Percentiles rank a stretch among this genome's conserved stretches.
Evolutionary conservation across 2,797 vertebrate species (phyloP).

Genomic region (Lindbergichthys nudifrons): DNA sequence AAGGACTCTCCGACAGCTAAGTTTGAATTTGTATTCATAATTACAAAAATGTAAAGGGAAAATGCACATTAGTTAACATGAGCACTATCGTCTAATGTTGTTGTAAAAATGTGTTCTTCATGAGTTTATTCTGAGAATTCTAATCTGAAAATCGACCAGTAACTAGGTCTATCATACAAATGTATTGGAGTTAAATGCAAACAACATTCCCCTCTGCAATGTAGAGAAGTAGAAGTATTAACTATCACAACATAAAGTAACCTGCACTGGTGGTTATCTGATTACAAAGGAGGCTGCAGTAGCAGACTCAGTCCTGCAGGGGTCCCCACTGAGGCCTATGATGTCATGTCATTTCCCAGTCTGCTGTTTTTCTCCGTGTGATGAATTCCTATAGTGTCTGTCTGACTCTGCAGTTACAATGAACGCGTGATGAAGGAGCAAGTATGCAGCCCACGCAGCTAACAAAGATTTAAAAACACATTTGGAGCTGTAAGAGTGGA

Average conservation of each 20-base stretch:
- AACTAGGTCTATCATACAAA: not conserved
- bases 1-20: too few species aligned
- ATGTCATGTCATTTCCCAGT: slow-evolving; percentile 66
- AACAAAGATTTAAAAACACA: not conserved
- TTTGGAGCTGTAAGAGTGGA: not conserved
- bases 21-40: too few species aligned
- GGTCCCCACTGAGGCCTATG: slow-evolving; percentile 73
- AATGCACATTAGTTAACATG: too few species aligned
- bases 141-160: not conserved
- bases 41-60: too few species aligned
- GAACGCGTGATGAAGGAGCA: slow-evolving; percentile 26
- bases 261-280: not conserved
- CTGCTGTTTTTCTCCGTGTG: slow-evolving; percentile 56
- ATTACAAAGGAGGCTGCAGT: slow-evolving; percentile 67
- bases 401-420: slow-evolving; percentile 58
- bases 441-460: not conserved
- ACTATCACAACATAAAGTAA: too few species aligned
- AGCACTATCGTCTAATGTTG: too few species aligned
- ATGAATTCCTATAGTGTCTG: slow-evolving; percentile 50
- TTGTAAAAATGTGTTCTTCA: not conserved
- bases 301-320: slow-evolving; percentile 59
- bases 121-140: too few species aligned
- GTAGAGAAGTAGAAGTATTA: not conserved
- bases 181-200: not conserved
- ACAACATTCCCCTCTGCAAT: not conserved